Conservation (phyloP, 37 sponge, comb jelly and placozoan species). For the Halichondria panicea region DNA sequence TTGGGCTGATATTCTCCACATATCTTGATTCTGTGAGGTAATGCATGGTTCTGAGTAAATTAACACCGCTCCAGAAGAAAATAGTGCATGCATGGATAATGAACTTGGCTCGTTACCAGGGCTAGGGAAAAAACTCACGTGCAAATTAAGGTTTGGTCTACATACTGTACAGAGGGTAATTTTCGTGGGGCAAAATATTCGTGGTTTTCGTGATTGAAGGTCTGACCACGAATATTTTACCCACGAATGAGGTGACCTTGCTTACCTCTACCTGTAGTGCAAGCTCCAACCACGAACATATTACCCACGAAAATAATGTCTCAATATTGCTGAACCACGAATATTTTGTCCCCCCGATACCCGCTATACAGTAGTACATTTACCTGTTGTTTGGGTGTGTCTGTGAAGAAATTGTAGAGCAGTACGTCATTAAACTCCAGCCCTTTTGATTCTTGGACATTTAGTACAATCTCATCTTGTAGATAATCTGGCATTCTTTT, state of each 20-base stretch:
- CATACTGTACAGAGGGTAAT: too few species aligned
- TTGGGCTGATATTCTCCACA: conserved; percentile 46
- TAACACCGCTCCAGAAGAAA: too few species aligned
- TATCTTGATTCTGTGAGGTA: conserved; percentile 23
- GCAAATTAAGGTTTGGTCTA: too few species aligned
- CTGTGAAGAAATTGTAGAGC: conserved; percentile 82
- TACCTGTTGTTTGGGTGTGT: conserved; percentile 60
- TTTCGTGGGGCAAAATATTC: too few species aligned
- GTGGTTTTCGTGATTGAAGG: too few species aligned
- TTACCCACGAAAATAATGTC: background rate
- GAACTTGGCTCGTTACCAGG: too few species aligned
- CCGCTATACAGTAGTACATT: background rate
- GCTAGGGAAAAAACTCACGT: too few species aligned
- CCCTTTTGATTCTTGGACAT: conserved; percentile 78
- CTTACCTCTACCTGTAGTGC: too few species aligned
- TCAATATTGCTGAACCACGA: background rate
- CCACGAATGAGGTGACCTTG: too few species aligned
- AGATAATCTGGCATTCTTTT: conserved; percentile 55
- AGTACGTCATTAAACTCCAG: conserved; percentile 87
- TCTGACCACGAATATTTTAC: too few species aligned
- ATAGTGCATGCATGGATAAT: too few species aligned
- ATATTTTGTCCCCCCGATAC: background rate
- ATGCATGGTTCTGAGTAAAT: too few species aligned
- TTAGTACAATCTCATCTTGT: conserved; percentile 57
- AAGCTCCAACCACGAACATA: background rate